Evolutionary conservation across 1,140 invertebrate species (phyloP).

Genomic region (Calosoma granatense): DNA sequence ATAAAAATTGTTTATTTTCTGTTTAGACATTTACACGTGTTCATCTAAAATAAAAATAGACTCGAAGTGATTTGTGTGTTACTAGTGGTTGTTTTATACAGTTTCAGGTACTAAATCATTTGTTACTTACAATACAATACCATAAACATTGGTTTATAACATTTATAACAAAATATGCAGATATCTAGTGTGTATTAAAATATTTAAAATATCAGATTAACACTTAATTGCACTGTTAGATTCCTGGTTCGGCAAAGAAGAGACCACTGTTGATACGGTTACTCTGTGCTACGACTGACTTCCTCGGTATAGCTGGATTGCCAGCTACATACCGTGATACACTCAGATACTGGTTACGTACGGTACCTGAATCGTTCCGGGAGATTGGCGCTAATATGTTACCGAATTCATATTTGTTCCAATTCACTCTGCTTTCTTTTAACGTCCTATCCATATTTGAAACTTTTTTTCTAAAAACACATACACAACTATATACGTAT

Average conservation of each 20-base stretch:
- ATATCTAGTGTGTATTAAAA: not conserved
- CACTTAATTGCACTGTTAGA: not conserved
- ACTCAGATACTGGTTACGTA: constrained; percentile 62
- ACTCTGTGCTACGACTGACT: not conserved
- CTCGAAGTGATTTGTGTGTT: not conserved
- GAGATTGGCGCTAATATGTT: constrained; percentile 25
- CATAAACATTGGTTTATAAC: not conserved
- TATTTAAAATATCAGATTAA: not conserved
- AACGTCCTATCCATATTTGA: constrained; percentile 31
- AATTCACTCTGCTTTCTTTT: constrained; percentile 41
- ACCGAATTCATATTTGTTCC: constrained; percentile 37
- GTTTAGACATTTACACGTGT: not conserved
- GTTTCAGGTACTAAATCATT: constrained; percentile 4
- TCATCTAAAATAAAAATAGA: not conserved
- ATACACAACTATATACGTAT: not conserved
- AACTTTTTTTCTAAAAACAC: constrained; percentile 17
- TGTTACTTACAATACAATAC: not conserved
- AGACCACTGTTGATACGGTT: not conserved
- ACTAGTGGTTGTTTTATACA: no score
- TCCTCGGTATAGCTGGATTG: constrained; percentile 25
- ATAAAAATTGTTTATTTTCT: constrained; percentile 2
- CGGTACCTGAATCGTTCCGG: constrained; percentile 38
- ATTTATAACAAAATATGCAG: constrained; percentile 5
- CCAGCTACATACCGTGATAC: constrained; percentile 62
- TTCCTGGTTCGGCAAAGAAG: not conserved